Evolutionary conservation across 2,888 invertebrate genomes (phyloP).

Genomic region (Machimus atricapillus): DNA sequence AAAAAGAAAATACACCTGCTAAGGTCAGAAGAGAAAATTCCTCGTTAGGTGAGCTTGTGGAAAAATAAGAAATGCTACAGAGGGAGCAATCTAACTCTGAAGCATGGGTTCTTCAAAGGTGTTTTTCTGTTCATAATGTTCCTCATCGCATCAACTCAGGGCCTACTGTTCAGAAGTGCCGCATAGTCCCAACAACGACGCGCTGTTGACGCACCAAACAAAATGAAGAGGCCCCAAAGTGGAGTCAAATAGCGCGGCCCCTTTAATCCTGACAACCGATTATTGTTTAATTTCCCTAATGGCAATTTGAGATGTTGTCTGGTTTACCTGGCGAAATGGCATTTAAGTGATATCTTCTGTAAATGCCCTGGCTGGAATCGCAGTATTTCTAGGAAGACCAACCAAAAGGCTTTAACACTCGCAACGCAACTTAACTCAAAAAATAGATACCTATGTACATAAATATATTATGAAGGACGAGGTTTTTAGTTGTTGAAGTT

Average conservation of each 20-base stretch:
- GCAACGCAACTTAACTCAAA: neutral
- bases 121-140: conserved; percentile 15
- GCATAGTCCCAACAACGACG: neutral
- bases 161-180: conserved; percentile 27
- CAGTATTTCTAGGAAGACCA: neutral
- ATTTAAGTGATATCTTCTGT: conserved; percentile 44
- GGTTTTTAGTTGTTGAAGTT: neutral
- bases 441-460: neutral
- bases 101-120: conserved; percentile 7
- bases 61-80: neutral
- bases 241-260: conserved; percentile 41
- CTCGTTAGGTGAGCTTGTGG: neutral
- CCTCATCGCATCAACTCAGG: neutral
- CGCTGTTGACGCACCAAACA: conserved; percentile 27
- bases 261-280: conserved; percentile 47
- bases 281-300: conserved; percentile 48
- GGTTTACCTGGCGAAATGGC: conserved; percentile 41
- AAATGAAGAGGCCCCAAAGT: conserved; percentile 41
- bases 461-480: neutral
- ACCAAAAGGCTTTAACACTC: neutral
- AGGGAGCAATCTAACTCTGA: neutral
- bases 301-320: conserved; percentile 45
- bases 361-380: neutral
- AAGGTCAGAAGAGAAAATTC: neutral
- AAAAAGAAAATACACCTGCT: neutral